Conservation (phyloP, 1,140 invertebrate species). For the Dendroctonus ponderosae region DNA sequence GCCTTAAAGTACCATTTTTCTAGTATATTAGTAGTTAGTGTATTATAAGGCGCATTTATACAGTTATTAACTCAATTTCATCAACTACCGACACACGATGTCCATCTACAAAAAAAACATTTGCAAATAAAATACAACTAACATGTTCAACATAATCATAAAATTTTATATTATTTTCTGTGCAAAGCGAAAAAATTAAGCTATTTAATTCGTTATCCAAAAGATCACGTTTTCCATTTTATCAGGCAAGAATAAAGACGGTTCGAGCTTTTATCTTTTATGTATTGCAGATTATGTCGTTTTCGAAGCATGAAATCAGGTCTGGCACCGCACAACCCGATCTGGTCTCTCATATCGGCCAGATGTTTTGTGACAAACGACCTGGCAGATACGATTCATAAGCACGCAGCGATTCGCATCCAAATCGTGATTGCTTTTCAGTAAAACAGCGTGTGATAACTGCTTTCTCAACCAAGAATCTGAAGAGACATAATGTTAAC, state of each 20-base stretch:
- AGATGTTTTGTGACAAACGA: slow-evolving; percentile 23
- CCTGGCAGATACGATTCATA: slow-evolving; percentile 15
- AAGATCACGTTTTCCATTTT: slow-evolving; percentile 3
- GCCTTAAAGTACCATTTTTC: too few relatives aligned
- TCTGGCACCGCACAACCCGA: slow-evolving; percentile 11
- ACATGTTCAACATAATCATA: too few relatives aligned
- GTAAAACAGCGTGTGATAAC: slow-evolving; percentile 2
- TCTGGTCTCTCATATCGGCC: slow-evolving; percentile 11
- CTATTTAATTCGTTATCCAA: not conserved
- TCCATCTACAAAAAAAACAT: too few relatives aligned
- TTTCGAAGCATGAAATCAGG: slow-evolving; percentile 18
- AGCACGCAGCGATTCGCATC: slow-evolving; percentile 23
- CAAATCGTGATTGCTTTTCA: slow-evolving; percentile 14
- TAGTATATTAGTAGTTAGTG: too few relatives aligned
- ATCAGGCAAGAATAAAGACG: slow-evolving; percentile 6
- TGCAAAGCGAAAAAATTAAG: too few relatives aligned
- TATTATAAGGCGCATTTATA: too few relatives aligned
- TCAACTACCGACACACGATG: too few relatives aligned
- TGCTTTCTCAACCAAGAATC: too few relatives aligned
- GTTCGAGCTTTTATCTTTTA: slow-evolving; percentile 9
- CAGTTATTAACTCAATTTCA: too few relatives aligned
- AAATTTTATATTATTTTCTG: too few relatives aligned
- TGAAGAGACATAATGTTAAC: too few relatives aligned
- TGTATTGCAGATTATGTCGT: slow-evolving; percentile 21
- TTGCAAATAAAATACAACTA: too few relatives aligned